Evolutionary conservation across 1,140 invertebrate genomes (phyloP).

Genomic region (Pygmarrhopalites habei): DNA sequence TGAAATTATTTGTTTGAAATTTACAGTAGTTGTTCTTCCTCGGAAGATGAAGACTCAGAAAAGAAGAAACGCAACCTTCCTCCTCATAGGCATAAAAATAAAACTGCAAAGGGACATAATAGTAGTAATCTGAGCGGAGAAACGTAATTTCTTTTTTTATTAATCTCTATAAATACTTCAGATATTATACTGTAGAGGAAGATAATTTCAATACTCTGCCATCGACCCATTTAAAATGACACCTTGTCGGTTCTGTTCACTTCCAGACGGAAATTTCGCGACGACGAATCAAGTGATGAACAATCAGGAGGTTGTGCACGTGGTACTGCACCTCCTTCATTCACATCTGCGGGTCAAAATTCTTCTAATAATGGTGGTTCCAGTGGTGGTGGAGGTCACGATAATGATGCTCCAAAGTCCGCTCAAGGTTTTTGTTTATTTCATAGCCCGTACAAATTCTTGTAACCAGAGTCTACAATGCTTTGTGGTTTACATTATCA

Average conservation of each 20-base stretch:
- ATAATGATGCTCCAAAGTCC: too few relatives aligned
- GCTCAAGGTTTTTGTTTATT: too few relatives aligned
- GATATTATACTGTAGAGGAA: too few relatives aligned
- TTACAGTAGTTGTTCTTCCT: constrained; percentile 32
- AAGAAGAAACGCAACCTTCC: constrained; percentile 25
- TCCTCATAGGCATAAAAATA: constrained; percentile 8
- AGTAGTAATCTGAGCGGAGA: not conserved
- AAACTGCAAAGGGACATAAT: constrained; percentile 9
- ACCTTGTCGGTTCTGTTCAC: too few relatives aligned
- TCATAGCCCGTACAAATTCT: too few relatives aligned
- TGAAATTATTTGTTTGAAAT: too few relatives aligned
- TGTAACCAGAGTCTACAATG: too few relatives aligned
- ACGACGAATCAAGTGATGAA: constrained; percentile 31
- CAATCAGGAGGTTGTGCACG: constrained; percentile 11
- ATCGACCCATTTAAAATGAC: too few relatives aligned
- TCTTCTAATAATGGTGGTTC: not conserved
- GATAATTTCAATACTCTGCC: too few relatives aligned
- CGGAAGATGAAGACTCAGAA: constrained; percentile 36
- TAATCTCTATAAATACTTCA: too few relatives aligned
- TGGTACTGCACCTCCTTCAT: not conserved
- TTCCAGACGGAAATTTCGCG: constrained; percentile 11
- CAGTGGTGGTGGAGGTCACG: not conserved
- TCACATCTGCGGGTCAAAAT: not conserved
- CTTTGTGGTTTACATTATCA: too few relatives aligned
- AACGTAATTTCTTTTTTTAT: too few relatives aligned